These are phyloP conservation scores for Stenopsyche tienmushanensis DNA, from an alignment of 1,140 invertebrate genomes.

Conservation along the genomic window DNA sequence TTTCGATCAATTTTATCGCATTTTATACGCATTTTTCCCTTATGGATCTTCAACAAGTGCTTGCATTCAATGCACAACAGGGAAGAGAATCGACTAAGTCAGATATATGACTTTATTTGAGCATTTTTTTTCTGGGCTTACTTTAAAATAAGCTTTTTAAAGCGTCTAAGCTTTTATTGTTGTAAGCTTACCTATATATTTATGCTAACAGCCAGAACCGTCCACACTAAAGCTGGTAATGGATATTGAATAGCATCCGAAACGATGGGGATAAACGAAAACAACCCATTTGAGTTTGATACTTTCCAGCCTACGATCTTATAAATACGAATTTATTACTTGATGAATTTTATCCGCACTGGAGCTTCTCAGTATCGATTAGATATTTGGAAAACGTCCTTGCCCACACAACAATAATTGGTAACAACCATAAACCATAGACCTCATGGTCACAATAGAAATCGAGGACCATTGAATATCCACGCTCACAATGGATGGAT, in stretches of 20 bases:
- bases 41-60: background rate
- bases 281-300: constrained; percentile 1
- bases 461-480: constrained; percentile 20
- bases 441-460: constrained; percentile 23
- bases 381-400: background rate
- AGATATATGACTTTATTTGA: constrained; percentile 29
- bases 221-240: background rate
- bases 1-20: too few relatives aligned
- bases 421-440: constrained; percentile 28
- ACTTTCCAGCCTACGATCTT: too few relatives aligned
- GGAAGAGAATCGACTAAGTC: constrained; percentile 9
- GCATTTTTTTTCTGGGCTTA: constrained; percentile 14
- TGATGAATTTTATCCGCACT: too few relatives aligned
- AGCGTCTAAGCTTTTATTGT: constrained; percentile 16
- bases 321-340: too few relatives aligned
- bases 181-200: constrained; percentile 15
- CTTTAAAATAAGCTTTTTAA: constrained; percentile 21
- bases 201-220: constrained; percentile 17
- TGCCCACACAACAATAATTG: constrained; percentile 26
- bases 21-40: constrained; percentile 11
- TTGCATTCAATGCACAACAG: constrained; percentile 10
- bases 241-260: constrained; percentile 15
- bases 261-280: constrained; percentile 4
- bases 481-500: constrained; percentile 23
- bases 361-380: too few relatives aligned